These are phyloP conservation scores for Cebus imitator DNA, from an alignment of 2,113 vertebrate species.

Conservation along the genomic window DNA sequence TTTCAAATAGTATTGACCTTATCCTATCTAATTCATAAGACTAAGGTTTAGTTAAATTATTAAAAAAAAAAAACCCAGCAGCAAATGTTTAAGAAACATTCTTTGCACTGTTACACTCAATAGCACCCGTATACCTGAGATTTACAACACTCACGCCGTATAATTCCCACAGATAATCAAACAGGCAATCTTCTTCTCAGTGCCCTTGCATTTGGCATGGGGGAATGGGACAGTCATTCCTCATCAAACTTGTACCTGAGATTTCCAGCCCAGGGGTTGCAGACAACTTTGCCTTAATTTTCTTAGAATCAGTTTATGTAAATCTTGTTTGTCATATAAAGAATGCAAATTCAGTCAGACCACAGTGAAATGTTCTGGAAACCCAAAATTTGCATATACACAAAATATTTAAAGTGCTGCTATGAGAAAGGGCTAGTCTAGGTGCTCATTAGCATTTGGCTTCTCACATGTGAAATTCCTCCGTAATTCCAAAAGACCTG, in stretches of 20 bases:
- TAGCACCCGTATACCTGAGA: not conserved
- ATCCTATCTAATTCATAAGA: not conserved
- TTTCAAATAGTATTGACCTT: not conserved
- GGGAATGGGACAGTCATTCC: accelerated
- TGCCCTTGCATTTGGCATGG: not conserved
- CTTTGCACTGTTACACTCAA: not conserved
- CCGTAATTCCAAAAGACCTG: not conserved
- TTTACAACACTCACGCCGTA: not conserved
- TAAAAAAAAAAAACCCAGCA: not conserved
- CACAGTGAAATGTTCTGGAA: not conserved
- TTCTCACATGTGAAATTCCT: not conserved
- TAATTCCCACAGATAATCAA: not conserved
- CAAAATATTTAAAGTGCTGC: not conserved
- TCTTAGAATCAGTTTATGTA: not conserved
- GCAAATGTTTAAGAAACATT: not conserved
- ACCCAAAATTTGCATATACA: not conserved
- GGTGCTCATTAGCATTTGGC: not conserved
- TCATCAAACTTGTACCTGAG: not conserved
- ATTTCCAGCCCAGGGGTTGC: not conserved
- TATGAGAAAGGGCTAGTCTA: not conserved
- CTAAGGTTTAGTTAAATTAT: not conserved
- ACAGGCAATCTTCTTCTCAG: not conserved
- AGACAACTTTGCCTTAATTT: not conserved
- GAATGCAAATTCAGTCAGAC: not conserved
- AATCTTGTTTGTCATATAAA: not conserved